A percentile compares a stretch with the other conserved stretches of the same genome.
phyloP scores from a whole-genome alignment of 2,888 invertebrate genomes.

The Rhodophaea formosa region DNA sequence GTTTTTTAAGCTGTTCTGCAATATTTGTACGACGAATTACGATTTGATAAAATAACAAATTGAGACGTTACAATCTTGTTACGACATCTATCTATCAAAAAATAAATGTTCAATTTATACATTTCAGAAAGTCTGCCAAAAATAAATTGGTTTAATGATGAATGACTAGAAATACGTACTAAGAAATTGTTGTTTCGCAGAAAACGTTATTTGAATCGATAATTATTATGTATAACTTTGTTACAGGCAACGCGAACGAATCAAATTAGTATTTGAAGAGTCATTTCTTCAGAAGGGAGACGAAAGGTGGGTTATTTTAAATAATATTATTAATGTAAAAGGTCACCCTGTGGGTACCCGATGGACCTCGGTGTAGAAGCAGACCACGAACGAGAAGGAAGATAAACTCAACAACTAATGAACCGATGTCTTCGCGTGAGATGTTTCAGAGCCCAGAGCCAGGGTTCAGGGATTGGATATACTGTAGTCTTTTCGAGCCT shows the following conservation, averaged over 20 bases:
- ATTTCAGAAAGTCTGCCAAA: constrained; percentile 13
- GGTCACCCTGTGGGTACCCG: too few species aligned
- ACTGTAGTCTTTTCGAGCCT: too few species aligned
- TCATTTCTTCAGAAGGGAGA: constrained; percentile 89
- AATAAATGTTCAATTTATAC: constrained; percentile 9
- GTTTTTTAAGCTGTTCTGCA: too few species aligned
- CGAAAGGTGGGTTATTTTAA: constrained; percentile 84
- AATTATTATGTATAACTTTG: constrained; percentile 31
- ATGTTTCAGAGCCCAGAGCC: too few species aligned
- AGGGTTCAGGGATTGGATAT: too few species aligned
- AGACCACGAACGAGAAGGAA: too few species aligned
- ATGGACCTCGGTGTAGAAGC: too few species aligned
- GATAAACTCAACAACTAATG: too few species aligned
- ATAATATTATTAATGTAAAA: too few species aligned
- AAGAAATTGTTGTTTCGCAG: constrained; percentile 5
- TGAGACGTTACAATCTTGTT: too few species aligned
- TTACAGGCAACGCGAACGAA: constrained; percentile 87
- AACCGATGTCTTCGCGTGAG: too few species aligned
- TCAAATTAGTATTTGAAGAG: constrained; percentile 91
- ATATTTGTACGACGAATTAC: too few species aligned
- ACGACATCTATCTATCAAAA: background rate
- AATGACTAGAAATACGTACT: constrained; percentile 6
- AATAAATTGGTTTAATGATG: constrained; percentile 9
- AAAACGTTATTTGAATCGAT: constrained; percentile 12
- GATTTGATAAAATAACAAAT: background rate